Evolutionary conservation across 2,888 invertebrate species (phyloP).

Genomic region (Euspilapteryx auroguttella): DNA sequence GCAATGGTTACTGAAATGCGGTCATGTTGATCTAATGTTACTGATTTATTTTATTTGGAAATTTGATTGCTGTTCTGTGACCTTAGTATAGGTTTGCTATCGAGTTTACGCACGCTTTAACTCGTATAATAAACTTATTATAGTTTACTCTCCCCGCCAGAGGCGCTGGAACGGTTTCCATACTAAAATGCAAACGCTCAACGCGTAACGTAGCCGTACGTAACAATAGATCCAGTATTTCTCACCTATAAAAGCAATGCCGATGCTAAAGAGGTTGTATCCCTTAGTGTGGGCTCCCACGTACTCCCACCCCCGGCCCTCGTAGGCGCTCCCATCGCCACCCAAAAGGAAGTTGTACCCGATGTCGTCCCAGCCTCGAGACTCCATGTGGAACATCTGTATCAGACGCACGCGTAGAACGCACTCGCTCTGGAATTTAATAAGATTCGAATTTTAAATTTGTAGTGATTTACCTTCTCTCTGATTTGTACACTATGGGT

Average conservation of each 20-base stretch:
- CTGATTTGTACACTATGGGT: neutral
- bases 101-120: too few relatives aligned
- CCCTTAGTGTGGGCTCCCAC: conserved; percentile 72
- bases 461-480: neutral
- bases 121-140: too few relatives aligned
- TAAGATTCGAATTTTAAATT: conserved; percentile 3
- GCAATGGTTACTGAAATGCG: too few relatives aligned
- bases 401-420: conserved; percentile 62
- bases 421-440: conserved; percentile 53
- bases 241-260: conserved; percentile 74
- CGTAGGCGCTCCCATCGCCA: conserved; percentile 75
- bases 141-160: too few relatives aligned
- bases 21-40: too few relatives aligned
- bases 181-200: too few relatives aligned
- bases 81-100: too few relatives aligned
- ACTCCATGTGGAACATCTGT: conserved; percentile 72
- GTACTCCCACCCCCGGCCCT: conserved; percentile 74
- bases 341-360: conserved; percentile 79
- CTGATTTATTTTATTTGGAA: too few relatives aligned
- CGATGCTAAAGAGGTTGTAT: conserved; percentile 68
- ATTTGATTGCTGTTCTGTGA: too few relatives aligned
- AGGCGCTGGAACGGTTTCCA: too few relatives aligned
- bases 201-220: too few relatives aligned
- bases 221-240: too few relatives aligned
- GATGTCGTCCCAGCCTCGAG: conserved; percentile 67